Conservation (phyloP, 2,888 invertebrate genomes). For the Metopia argyrocephala region DNA sequence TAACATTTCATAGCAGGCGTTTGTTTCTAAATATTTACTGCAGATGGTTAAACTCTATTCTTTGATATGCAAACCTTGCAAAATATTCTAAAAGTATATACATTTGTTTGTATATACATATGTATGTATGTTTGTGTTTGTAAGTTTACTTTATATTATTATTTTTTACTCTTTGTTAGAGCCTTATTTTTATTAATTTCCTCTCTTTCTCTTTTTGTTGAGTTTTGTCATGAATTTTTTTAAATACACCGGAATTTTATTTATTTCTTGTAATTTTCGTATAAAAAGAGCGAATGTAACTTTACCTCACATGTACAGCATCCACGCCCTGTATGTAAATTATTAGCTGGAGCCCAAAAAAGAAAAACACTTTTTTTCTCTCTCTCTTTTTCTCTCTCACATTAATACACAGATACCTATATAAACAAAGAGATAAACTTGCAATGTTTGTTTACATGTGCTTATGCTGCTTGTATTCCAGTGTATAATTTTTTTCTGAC, state of each 20-base stretch:
- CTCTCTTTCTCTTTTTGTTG: slow-evolving; percentile 10
- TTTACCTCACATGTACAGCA: slow-evolving; percentile 53
- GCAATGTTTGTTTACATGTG: slow-evolving; percentile 40
- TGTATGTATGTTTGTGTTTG: neutral
- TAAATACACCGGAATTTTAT: slow-evolving; percentile 41
- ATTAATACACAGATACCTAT: neutral
- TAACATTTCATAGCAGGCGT: too few species aligned
- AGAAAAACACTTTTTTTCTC: too few species aligned
- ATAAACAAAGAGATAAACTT: neutral
- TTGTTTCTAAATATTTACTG: too few species aligned
- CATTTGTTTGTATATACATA: neutral
- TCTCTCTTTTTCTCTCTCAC: too few species aligned
- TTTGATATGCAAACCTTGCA: too few species aligned
- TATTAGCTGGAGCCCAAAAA: slow-evolving; percentile 58
- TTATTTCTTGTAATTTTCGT: slow-evolving; percentile 25
- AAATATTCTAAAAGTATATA: too few species aligned
- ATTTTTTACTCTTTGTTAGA: too few species aligned
- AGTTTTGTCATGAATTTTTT: neutral
- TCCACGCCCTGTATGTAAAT: slow-evolving; percentile 67
- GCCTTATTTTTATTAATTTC: too few species aligned
- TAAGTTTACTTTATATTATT: slow-evolving; percentile 2
- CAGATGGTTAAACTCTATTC: too few species aligned
- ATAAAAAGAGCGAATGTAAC: slow-evolving; percentile 41
- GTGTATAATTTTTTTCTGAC: neutral
- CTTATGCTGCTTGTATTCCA: neutral